phyloP scores from a whole-genome alignment of 2,113 vertebrate species.

The Poeciliopsis turrubarensis region DNA sequence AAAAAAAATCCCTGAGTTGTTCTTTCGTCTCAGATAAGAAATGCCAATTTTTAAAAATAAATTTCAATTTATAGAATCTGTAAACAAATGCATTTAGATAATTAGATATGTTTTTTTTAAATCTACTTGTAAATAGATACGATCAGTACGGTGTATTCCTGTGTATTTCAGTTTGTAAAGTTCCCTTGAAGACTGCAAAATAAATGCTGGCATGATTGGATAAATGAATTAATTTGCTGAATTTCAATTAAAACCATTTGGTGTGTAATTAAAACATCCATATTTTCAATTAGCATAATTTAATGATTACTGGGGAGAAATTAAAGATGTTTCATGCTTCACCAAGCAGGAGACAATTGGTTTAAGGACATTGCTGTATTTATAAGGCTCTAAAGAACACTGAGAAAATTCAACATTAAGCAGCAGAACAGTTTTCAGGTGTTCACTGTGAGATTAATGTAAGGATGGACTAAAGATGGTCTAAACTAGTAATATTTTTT shows the following conservation, averaged over 20 bases:
- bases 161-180: not conserved
- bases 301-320: constrained; percentile 71
- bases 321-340: constrained; percentile 61
- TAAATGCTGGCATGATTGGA: constrained; percentile 53
- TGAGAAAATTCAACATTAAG: not conserved
- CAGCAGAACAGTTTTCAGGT: not conserved
- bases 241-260: constrained; percentile 70
- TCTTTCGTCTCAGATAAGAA: not conserved
- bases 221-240: constrained; percentile 64
- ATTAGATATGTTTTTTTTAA: not conserved
- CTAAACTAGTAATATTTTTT: not conserved
- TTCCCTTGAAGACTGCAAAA: constrained; percentile 24
- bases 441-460: not conserved
- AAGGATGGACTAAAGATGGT: not conserved
- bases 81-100: not conserved
- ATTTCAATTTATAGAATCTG: not conserved
- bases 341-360: constrained; percentile 55
- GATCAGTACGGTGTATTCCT: not conserved
- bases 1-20: not conserved
- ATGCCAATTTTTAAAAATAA: not conserved
- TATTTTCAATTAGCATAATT: constrained; percentile 70
- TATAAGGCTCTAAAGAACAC: not conserved
- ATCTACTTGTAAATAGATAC: constrained; percentile 12
- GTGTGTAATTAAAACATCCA: constrained; percentile 72
- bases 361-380: constrained; percentile 48